Conservation (phyloP, 2,113 vertebrate species). For the Syngnathus floridae region DNA sequence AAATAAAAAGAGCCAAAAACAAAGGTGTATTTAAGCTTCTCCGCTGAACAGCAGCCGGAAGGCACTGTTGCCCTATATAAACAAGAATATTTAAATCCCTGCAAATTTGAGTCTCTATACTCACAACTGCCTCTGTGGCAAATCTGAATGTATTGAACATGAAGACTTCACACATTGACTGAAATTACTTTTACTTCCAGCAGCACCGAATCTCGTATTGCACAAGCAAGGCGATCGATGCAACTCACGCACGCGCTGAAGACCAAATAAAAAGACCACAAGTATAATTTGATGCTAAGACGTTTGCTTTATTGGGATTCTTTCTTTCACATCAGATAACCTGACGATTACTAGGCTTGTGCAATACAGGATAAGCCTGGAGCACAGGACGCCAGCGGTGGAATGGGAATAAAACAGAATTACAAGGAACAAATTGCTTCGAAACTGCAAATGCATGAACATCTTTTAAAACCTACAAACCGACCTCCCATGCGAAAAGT, state of each 20-base stretch:
- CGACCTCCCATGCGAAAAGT: not conserved
- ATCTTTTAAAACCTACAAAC: not conserved
- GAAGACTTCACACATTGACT: not conserved
- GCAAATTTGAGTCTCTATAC: not conserved
- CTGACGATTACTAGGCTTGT: not conserved
- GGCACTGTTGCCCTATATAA: conserved; percentile 10
- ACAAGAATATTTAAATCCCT: conserved; percentile 7
- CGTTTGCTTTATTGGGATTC: not conserved
- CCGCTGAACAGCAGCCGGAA: conserved; percentile 21
- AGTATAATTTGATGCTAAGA: not conserved
- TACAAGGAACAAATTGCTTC: not conserved
- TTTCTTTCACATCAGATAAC: not conserved
- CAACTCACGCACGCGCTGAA: not conserved
- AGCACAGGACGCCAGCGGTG: not conserved
- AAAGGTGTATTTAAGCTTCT: not conserved
- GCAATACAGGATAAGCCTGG: not conserved
- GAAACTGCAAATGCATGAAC: not conserved
- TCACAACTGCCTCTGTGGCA: not conserved
- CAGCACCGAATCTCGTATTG: not conserved
- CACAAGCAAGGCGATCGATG: not conserved
- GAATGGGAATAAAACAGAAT: not conserved
- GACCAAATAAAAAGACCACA: not conserved
- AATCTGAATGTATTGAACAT: not conserved
- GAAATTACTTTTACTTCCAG: not conserved
- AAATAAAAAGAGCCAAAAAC: conserved; percentile 19